These are phyloP conservation scores for Sebastes cheni DNA, from an alignment of 2,797 vertebrate genomes.

Conservation along the genomic window DNA sequence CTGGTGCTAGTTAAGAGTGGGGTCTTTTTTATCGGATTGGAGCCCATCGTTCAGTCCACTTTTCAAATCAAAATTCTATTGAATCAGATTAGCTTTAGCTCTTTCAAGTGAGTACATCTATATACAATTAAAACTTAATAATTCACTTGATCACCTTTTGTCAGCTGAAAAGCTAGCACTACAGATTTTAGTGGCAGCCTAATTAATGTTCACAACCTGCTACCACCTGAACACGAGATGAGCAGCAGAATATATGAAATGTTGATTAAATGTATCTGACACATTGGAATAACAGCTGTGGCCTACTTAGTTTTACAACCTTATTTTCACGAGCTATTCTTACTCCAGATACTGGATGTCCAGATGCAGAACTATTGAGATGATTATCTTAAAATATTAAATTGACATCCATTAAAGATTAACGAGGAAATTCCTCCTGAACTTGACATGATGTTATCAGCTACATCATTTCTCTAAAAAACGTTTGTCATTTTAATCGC, in stretches of 20 bases:
- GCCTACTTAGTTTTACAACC: conserved; percentile 13
- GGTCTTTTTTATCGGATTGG: neutral
- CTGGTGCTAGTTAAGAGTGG: neutral
- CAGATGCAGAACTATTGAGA: conserved; percentile 6
- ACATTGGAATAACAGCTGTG: conserved; percentile 4
- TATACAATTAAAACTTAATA: neutral
- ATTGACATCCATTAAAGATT: conserved; percentile 2
- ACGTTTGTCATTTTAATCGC: neutral
- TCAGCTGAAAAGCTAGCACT: neutral
- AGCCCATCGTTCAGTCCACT: neutral
- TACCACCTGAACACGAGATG: neutral
- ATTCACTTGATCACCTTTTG: neutral
- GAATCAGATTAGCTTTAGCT: neutral
- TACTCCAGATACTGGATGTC: neutral
- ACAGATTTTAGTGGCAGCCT: neutral
- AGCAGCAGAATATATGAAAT: conserved; percentile 8
- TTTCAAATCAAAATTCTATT: neutral
- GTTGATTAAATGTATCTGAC: conserved; percentile 33
- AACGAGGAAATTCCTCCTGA: neutral
- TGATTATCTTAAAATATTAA: conserved; percentile 7
- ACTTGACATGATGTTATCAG: neutral
- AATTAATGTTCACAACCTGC: conserved; percentile 12
- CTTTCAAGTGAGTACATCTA: neutral
- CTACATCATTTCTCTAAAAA: neutral
- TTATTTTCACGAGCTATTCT: neutral